These are phyloP conservation scores for Criorhina ranunculi DNA, from an alignment of 2,888 invertebrate species.

Conservation along the genomic window DNA sequence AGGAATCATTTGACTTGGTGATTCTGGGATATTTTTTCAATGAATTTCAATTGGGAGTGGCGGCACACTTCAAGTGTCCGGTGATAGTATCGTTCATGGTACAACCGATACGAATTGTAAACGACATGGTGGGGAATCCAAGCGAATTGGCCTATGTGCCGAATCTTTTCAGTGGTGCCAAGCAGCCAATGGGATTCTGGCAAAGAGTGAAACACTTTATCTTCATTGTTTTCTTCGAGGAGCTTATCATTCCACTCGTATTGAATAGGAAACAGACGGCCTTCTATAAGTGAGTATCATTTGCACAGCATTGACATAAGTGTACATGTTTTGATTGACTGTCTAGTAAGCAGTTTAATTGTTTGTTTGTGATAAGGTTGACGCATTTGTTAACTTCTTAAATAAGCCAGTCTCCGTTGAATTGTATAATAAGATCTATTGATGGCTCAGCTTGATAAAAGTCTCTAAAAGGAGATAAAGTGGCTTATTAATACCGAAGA, in stretches of 20 bases:
- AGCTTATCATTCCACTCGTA: constrained; percentile 28
- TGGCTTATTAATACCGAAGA: too few relatives aligned
- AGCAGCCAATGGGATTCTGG: constrained; percentile 78
- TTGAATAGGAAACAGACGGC: constrained; percentile 5
- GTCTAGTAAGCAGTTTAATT: not conserved
- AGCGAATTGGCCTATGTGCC: constrained; percentile 69
- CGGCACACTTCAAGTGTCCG: constrained; percentile 79
- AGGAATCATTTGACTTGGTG: constrained; percentile 66
- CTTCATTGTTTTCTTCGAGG: constrained; percentile 31
- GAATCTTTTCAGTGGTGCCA: constrained; percentile 63
- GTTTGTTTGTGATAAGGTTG: not conserved
- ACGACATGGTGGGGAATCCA: constrained; percentile 76
- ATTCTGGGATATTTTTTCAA: constrained; percentile 76
- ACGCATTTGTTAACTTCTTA: not conserved
- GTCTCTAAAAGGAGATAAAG: too few relatives aligned
- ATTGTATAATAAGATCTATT: too few relatives aligned
- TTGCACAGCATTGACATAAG: not conserved
- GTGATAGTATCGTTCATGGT: constrained; percentile 73
- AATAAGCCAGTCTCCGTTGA: too few relatives aligned
- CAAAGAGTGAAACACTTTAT: constrained; percentile 78
- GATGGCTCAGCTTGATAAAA: too few relatives aligned
- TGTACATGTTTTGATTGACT: not conserved
- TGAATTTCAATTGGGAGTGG: constrained; percentile 78
- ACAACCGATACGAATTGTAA: constrained; percentile 41
- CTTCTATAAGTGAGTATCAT: constrained; percentile 56